Evolutionary conservation across 2,113 vertebrate species (phyloP).

Genomic region (Rhea pennata): DNA sequence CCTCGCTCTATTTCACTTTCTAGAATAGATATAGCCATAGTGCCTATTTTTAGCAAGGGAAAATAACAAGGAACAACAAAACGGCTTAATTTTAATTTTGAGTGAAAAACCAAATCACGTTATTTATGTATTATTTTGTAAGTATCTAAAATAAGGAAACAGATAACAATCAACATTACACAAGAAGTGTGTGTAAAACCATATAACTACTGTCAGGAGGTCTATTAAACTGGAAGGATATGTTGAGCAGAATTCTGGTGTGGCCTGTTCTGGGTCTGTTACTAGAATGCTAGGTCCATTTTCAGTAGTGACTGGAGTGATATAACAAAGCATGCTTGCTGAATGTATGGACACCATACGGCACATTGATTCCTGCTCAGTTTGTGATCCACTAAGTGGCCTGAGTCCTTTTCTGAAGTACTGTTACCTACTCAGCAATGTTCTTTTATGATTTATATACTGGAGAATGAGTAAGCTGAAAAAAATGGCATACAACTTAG

Average conservation of each 20-base stretch:
- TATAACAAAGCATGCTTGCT: not conserved
- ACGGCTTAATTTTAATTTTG: no score
- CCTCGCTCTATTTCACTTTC: no score
- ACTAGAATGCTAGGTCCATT: not conserved
- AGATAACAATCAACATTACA: no score
- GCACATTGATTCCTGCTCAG: not conserved
- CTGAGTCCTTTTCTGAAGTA: not conserved
- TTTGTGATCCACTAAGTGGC: not conserved
- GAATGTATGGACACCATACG: fast-evolving
- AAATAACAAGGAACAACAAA: no score
- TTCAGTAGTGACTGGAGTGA: not conserved
- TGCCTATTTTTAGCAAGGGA: no score
- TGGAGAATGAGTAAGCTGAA: not conserved
- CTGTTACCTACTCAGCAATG: not conserved
- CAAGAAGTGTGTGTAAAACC: not conserved
- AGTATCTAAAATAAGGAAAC: no score
- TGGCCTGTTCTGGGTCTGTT: not conserved
- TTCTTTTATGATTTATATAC: not conserved
- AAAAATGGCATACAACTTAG: not conserved
- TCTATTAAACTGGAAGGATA: not conserved
- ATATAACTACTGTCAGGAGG: not conserved
- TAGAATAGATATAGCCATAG: no score
- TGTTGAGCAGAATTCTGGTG: not conserved
- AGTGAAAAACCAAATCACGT: no score
- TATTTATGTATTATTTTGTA: no score